A percentile compares a stretch with the other conserved stretches of the same genome.
Conservation (phyloP, 2,888 invertebrate genomes). For the Dilophus febrilis region DNA sequence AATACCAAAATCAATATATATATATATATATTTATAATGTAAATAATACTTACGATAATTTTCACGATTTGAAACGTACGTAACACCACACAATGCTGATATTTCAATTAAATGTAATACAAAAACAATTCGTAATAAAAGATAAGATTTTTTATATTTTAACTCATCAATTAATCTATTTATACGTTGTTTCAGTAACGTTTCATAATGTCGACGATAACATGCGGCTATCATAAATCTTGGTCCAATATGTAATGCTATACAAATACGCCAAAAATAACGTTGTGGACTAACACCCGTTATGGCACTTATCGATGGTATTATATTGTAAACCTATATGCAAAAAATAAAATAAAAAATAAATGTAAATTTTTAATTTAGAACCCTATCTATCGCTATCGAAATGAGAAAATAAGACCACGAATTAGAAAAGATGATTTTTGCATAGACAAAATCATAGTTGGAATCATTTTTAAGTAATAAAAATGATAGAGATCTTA, state of each 20-base stretch:
- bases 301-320: constrained; percentile 90
- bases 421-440: too few relatives aligned
- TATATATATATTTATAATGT: not conserved
- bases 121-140: constrained; percentile 53
- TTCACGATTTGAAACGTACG: constrained; percentile 85
- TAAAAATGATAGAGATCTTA: too few relatives aligned
- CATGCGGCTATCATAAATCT: constrained; percentile 75
- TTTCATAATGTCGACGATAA: constrained; percentile 65
- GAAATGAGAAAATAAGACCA: too few relatives aligned
- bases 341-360: too few relatives aligned
- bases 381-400: too few relatives aligned
- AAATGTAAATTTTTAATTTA: too few relatives aligned
- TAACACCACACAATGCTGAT: constrained; percentile 73
- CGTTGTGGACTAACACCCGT: constrained; percentile 85
- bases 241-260: constrained; percentile 83
- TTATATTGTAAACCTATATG: constrained; percentile 75
- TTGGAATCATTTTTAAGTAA: too few relatives aligned
- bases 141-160: constrained; percentile 30
- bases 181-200: constrained; percentile 41
- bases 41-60: constrained; percentile 68
- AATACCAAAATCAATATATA: too few relatives aligned
- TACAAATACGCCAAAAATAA: constrained; percentile 82
- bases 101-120: constrained; percentile 75
- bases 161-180: constrained; percentile 19
- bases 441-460: too few relatives aligned